Base-by-base conservation (phyloP, 1,140 invertebrate species). In the Drosophila simulans region DNA sequence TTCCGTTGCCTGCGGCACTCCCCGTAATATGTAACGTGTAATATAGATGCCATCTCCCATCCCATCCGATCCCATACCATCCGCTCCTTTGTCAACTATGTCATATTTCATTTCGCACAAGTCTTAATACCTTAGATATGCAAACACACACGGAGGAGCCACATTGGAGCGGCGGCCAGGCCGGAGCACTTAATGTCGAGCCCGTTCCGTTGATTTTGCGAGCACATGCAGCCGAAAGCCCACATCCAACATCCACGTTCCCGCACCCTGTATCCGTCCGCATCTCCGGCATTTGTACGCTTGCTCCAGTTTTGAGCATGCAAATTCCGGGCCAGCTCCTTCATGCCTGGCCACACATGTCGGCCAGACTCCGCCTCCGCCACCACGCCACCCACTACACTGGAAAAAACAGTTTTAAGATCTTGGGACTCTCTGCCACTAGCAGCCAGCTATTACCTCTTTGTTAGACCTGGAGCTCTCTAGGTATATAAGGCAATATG, bases 321-420 rank as follows among this genome's bases (percentile, higher is more conserved):
- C 82, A 86, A 86, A 86, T 86, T 88, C 82, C 82, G 68, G 68
- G 68, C 72, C 79, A 83, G 81, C 80, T 78, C 74, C 81, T 85
- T 84, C 76, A 86, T 86, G 82, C 84, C 84, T 83, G 82, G 82
- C 83, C 83, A 88, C 83, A 89, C 84, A 88, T 88, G 82, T 88
- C 79, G 79, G 82, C 74, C 82, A 80, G 55, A 51, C 53, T 48
- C 35, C 60, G 39, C 45, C 42, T 31, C 34, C 25, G 20, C 45
- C 35, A 27, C 17, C 4, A 11, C 53, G 15, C 39, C 17, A n/a
- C 22, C 45, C 39, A n/a, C 4, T 35, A 0, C 64, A 68, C 46
- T 22, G 64, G 3, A 12, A 42, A 10, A 66, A 66, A 37, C 20
- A 4, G 15, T 0, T 1, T 11, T 0, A 3, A 5, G 0, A 13